Percentiles rank a stretch among this genome's conserved stretches.
phyloP scores from a whole-genome alignment of 1,140 invertebrate species.

The Zaprionus ornatus region DNA sequence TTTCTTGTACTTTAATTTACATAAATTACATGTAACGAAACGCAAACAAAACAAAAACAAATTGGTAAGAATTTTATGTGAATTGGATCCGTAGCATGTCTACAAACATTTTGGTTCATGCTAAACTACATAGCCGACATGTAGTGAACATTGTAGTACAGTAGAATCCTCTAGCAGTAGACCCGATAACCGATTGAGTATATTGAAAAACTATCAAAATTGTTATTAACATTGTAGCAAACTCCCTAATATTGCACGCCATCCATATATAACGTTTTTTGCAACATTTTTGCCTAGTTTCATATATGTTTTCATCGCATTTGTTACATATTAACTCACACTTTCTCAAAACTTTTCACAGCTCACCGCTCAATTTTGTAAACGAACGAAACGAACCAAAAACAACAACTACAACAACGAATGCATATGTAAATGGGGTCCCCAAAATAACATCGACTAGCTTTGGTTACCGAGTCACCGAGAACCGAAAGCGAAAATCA shows the following conservation, averaged over 20 bases:
- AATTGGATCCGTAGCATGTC: conserved; percentile 53
- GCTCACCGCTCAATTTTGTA: conserved; percentile 81
- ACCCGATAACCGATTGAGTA: conserved; percentile 12
- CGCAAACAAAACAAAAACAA: conserved; percentile 62
- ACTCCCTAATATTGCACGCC: conserved; percentile 50
- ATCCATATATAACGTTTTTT: conserved; percentile 13
- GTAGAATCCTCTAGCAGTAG: conserved; percentile 34
- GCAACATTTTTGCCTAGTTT: conserved; percentile 44
- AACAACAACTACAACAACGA: conserved; percentile 61
- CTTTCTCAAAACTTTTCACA: conserved; percentile 17
- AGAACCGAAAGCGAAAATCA: conserved; percentile 39
- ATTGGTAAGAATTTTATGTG: conserved; percentile 69
- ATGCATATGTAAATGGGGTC: conserved; percentile 74
- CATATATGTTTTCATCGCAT: background rate
- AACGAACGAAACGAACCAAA: conserved; percentile 77
- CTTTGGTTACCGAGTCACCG: conserved; percentile 39
- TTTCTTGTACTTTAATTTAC: conserved; percentile 79
- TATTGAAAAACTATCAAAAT: conserved; percentile 38
- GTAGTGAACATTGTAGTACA: conserved; percentile 44
- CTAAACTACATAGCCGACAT: conserved; percentile 66
- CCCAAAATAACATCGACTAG: conserved; percentile 54
- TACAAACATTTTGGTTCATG: conserved; percentile 57
- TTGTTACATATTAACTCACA: background rate
- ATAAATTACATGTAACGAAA: conserved; percentile 81
- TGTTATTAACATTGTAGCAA: conserved; percentile 56